A percentile compares a stretch with the other conserved stretches of the same genome.
Evolutionary conservation across 2,797 vertebrate genomes (phyloP).

Genomic region (Rhodeus uyekii): DNA sequence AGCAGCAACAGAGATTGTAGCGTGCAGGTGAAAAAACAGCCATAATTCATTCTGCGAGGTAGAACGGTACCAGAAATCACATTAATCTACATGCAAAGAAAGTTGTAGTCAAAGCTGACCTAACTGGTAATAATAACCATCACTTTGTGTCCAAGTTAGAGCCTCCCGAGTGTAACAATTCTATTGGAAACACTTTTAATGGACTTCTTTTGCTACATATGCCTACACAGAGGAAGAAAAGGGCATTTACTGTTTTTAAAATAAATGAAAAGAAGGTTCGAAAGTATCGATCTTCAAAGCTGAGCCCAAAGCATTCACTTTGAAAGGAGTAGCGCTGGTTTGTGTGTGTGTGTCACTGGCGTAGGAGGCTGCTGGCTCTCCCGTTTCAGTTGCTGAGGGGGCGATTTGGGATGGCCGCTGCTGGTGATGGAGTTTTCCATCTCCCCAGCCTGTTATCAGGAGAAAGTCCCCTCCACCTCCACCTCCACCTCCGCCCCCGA

Average conservation of each 20-base stretch:
- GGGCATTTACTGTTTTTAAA: slow-evolving; percentile 45
- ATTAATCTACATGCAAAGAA: slow-evolving; percentile 2
- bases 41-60: neutral
- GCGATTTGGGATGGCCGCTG: slow-evolving; percentile 56
- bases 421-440: slow-evolving; percentile 66
- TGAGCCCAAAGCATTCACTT: slow-evolving; percentile 51
- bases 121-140: slow-evolving; percentile 38
- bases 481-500: slow-evolving; percentile 9
- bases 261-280: slow-evolving; percentile 56
- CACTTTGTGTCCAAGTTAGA: slow-evolving; percentile 22
- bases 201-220: slow-evolving; percentile 37
- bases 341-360: slow-evolving; percentile 58
- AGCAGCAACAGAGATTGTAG: neutral
- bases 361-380: slow-evolving; percentile 74
- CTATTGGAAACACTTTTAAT: slow-evolving; percentile 38
- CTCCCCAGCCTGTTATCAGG: slow-evolving; percentile 62
- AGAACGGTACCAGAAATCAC: neutral
- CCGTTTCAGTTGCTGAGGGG: slow-evolving; percentile 77
- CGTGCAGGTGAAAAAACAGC: neutral
- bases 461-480: slow-evolving; percentile 58
- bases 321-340: slow-evolving; percentile 28
- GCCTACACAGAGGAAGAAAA: slow-evolving; percentile 47
- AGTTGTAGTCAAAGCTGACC: slow-evolving; percentile 42
- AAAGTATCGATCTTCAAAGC: slow-evolving; percentile 55
- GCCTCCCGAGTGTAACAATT: slow-evolving; percentile 40